Base-by-base conservation (phyloP, 2,888 invertebrate species). In the Aleiodes alternator region DNA sequence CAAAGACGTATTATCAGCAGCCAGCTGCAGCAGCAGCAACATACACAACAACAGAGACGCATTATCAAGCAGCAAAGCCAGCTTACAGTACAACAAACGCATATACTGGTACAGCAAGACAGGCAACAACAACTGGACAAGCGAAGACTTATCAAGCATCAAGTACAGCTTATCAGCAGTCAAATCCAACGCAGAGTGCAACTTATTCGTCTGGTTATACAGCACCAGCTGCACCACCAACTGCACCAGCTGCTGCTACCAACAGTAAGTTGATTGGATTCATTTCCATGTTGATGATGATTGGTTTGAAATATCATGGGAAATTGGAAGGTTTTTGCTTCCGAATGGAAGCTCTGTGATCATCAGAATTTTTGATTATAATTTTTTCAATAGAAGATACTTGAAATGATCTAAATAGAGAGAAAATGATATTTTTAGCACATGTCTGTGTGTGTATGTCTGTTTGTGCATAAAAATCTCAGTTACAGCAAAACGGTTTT, bases 1-100 rank as follows among this genome's bases (percentile, higher is more conserved):
- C 95, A 84, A 95, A 96, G 90, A 94, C 95, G 1, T 95, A 94
- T 78, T 96, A 96, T 90, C 96, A 96, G 89, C 96, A 96, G 90
- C 94, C 95, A 82, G 94, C 95, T n/a, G 92, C 93, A 61, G 93
- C 94, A 55, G 90, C 92, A 23, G 91, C 92, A 0, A 90, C 92
- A 73, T 93, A 94, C 87, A 93, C 94, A 8, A 92, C 92, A 43
- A 91, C 93, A 14, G 94, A 93, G 71, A 92, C 92, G 51, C 92
- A 92, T 66, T 92, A 92, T 84, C 92, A 91, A 68, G 92, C 92
- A 80, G 92, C 94, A 66, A 94, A 94, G 84, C 93, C 94, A 6
- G 93, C 94, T 0, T 94, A 94, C 85, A 93, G 94, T 84, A 94
- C 94, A 9, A 93, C 94, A 9, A 92, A 92, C 83, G 93, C 94